Evolutionary conservation across 2,888 invertebrate species (phyloP).

Genomic region (Neoascia interrupta): DNA sequence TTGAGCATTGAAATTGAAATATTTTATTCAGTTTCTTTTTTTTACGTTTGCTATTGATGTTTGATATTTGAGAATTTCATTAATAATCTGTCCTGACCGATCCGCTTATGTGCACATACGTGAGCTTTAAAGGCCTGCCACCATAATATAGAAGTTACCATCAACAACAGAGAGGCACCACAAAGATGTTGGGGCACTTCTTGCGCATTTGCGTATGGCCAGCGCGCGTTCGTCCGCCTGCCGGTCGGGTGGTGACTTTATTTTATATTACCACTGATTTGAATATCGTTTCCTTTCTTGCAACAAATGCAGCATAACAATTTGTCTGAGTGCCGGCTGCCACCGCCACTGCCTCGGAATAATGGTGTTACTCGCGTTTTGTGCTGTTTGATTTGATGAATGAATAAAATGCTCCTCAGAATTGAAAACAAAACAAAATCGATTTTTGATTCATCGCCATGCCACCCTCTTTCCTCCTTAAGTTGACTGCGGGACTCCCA

Average conservation of each 20-base stretch:
- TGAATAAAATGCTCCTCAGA: constrained; percentile 54
- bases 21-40: constrained; percentile 42
- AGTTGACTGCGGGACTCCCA: background rate
- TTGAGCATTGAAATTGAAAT: constrained; percentile 64
- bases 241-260: constrained; percentile 63
- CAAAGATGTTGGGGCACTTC: constrained; percentile 13
- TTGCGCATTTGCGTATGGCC: constrained; percentile 36
- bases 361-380: constrained; percentile 59
- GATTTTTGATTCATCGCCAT: constrained; percentile 67
- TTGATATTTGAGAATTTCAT: constrained; percentile 62
- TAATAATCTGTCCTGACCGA: constrained; percentile 29
- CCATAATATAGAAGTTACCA: background rate
- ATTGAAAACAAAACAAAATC: constrained; percentile 59
- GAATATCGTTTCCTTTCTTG: constrained; percentile 69
- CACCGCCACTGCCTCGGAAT: background rate
- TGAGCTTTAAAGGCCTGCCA: constrained; percentile 37
- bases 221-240: constrained; percentile 46
- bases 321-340: constrained; percentile 41
- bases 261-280: constrained; percentile 68
- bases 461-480: background rate
- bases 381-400: constrained; percentile 62
- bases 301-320: constrained; percentile 69
- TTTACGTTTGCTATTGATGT: constrained; percentile 32
- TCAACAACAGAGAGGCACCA: background rate
- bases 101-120: constrained; percentile 4